Percentiles rank a stretch among this genome's conserved stretches.
Evolutionary conservation across 2,797 vertebrate species (phyloP).

Genomic region (Danio aesculapii): DNA sequence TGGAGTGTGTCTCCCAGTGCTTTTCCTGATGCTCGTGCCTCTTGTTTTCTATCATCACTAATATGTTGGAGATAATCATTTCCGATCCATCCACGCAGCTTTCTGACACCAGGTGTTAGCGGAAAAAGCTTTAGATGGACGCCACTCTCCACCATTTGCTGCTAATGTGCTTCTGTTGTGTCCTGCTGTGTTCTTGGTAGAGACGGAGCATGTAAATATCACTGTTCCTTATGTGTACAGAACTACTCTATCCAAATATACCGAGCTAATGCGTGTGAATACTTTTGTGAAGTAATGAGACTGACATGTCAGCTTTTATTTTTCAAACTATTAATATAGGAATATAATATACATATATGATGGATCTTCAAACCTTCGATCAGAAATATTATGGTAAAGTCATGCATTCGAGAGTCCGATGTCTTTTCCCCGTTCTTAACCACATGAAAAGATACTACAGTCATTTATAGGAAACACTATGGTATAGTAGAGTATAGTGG

Average conservation of each 20-base stretch:
- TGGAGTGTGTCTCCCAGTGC: background rate
- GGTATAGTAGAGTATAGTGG: no score
- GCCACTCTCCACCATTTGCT: constrained; percentile 65
- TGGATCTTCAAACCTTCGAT: constrained; percentile 59
- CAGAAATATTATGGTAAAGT: constrained; percentile 62
- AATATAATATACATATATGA: constrained; percentile 69
- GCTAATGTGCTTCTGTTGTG: constrained; percentile 71
- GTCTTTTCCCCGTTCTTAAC: constrained; percentile 52
- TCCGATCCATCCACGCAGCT: constrained; percentile 22
- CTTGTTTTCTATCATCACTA: constrained; percentile 27
- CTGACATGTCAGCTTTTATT: constrained; percentile 73
- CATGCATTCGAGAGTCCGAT: constrained; percentile 55
- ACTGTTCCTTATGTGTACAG: constrained; percentile 72
- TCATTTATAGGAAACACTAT: no score
- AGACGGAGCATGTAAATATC: constrained; percentile 72
- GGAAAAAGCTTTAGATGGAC: constrained; percentile 57
- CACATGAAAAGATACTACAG: no score
- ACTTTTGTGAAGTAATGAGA: constrained; percentile 71
- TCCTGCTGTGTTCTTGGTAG: constrained; percentile 69
- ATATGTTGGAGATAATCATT: constrained; percentile 34
- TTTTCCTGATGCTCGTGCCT: constrained; percentile 29
- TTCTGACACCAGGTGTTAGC: constrained; percentile 59
- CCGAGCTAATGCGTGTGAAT: constrained; percentile 72
- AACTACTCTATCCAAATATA: constrained; percentile 71
- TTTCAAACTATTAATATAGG: constrained; percentile 70